Conservation (phyloP, 2,888 invertebrate genomes). For the Synergus japonicus region DNA sequence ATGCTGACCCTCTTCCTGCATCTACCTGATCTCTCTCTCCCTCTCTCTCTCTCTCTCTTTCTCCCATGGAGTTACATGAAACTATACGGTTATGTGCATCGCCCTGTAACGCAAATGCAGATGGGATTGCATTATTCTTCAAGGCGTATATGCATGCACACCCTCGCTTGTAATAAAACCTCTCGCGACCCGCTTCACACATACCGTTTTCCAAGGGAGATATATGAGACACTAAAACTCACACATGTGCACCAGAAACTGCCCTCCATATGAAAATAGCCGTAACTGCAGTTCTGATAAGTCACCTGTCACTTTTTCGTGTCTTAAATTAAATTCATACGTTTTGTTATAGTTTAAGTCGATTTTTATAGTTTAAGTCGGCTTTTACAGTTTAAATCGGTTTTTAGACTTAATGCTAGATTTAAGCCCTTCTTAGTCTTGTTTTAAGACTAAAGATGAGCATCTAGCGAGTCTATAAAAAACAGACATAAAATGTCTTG, state of each 20-base stretch:
- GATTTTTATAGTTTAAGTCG: too few relatives aligned
- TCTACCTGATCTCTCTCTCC: conserved; percentile 35
- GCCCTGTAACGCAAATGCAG: conserved; percentile 50
- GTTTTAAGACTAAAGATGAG: too few relatives aligned
- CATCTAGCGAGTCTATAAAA: too few relatives aligned
- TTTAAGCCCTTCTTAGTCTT: too few relatives aligned
- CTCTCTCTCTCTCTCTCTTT: conserved; percentile 28
- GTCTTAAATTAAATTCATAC: too few relatives aligned
- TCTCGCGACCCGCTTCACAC: conserved; percentile 27
- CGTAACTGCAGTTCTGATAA: too few relatives aligned
- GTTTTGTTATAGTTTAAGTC: too few relatives aligned
- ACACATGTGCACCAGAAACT: conserved; percentile 19
- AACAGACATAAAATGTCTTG: too few relatives aligned
- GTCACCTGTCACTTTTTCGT: too few relatives aligned
- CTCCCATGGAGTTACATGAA: conserved; percentile 24
- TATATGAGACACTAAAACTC: conserved; percentile 40
- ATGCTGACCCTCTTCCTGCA: conserved; percentile 36
- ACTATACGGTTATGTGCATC: conserved; percentile 37
- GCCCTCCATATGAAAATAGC: too few relatives aligned
- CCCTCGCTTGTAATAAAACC: conserved; percentile 31
- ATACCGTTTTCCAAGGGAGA: conserved; percentile 21
- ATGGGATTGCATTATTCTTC: conserved; percentile 57
- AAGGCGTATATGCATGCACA: conserved; percentile 47
- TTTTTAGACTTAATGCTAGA: too few relatives aligned
- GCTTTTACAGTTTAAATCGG: too few relatives aligned